A percentile compares a stretch with the other conserved stretches of the same genome.
phyloP scores from a whole-genome alignment of 2,797 vertebrate genomes.

The Myiotriccus ornatus region DNA sequence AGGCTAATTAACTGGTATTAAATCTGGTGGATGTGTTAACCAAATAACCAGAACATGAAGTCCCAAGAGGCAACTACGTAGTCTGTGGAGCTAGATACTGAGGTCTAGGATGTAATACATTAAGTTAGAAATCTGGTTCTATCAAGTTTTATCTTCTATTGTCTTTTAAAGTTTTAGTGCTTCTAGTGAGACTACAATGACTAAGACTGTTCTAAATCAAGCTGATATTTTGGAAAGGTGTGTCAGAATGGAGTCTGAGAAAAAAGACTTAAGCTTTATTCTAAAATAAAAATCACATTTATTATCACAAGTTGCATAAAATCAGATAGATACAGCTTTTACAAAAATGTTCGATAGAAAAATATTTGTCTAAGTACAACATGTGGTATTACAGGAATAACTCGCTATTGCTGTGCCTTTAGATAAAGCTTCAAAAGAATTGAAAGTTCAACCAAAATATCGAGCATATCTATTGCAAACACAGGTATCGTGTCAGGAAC shows the following conservation, averaged over 20 bases:
- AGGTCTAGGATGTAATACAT: neutral
- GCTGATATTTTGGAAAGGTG: neutral
- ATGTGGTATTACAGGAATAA: slow-evolving; percentile 69
- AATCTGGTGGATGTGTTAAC: neutral
- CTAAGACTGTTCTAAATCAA: neutral
- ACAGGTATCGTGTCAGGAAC: slow-evolving; percentile 12
- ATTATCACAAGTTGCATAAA: slow-evolving; percentile 82
- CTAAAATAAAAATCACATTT: slow-evolving; percentile 82
- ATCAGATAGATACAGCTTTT: slow-evolving; percentile 77
- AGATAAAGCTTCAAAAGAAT: slow-evolving; percentile 77
- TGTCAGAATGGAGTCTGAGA: neutral
- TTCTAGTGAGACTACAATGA: neutral
- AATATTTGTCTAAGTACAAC: slow-evolving; percentile 74
- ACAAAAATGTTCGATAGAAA: slow-evolving; percentile 79
- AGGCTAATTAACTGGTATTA: neutral
- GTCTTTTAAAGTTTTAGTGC: neutral
- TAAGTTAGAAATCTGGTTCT: neutral
- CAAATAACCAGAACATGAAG: neutral
- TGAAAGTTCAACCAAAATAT: slow-evolving; percentile 51
- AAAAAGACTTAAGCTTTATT: slow-evolving; percentile 62
- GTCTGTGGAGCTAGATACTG: neutral
- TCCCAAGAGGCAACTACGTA: neutral
- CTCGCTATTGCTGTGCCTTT: slow-evolving; percentile 73
- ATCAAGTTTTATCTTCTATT: neutral
- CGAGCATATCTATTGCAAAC: slow-evolving; percentile 56